Conservation (phyloP, 2,797 vertebrate species). For the Champsocephalus esox region DNA sequence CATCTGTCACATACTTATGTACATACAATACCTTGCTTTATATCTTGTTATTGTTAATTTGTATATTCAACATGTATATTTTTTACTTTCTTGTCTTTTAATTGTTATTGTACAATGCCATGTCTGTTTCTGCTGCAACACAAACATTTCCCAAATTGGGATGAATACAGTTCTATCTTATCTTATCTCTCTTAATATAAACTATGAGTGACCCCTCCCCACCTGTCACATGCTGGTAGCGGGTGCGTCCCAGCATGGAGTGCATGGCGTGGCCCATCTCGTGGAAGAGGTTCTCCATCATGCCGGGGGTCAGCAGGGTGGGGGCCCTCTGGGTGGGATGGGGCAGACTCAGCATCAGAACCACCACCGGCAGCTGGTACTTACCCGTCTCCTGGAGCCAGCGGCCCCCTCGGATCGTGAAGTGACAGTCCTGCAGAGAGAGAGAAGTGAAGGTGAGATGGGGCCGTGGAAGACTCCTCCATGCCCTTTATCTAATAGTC, state of each 20-base stretch:
- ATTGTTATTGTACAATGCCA: too few relatives aligned
- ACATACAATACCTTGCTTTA: too few relatives aligned
- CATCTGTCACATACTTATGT: too few relatives aligned
- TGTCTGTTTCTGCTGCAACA: too few relatives aligned
- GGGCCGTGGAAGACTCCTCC: too few relatives aligned
- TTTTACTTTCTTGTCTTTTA: too few relatives aligned
- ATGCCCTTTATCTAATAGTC: too few relatives aligned
- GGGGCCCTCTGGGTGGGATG: slow-evolving; percentile 85
- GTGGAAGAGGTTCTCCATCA: slow-evolving; percentile 99
- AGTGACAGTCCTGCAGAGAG: slow-evolving; percentile 92
- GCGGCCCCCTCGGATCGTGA: slow-evolving; percentile 96
- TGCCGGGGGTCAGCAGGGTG: slow-evolving; percentile 91
- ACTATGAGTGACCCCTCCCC: background rate
- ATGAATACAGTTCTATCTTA: too few relatives aligned
- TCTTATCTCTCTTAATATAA: too few relatives aligned
- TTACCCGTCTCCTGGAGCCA: slow-evolving; percentile 84
- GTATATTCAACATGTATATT: too few relatives aligned
- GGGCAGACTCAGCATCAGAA: slow-evolving; percentile 95
- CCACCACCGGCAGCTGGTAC: slow-evolving; percentile 96
- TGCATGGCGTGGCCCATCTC: slow-evolving; percentile 99
- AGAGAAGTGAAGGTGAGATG: background rate
- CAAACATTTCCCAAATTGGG: too few relatives aligned
- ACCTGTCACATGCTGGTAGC: slow-evolving; percentile 98
- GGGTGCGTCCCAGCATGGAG: slow-evolving; percentile 97
- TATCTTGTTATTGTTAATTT: too few relatives aligned